Evolutionary conservation across 2,113 vertebrate species (phyloP).

Genomic region (Gorilla gorilla): DNA sequence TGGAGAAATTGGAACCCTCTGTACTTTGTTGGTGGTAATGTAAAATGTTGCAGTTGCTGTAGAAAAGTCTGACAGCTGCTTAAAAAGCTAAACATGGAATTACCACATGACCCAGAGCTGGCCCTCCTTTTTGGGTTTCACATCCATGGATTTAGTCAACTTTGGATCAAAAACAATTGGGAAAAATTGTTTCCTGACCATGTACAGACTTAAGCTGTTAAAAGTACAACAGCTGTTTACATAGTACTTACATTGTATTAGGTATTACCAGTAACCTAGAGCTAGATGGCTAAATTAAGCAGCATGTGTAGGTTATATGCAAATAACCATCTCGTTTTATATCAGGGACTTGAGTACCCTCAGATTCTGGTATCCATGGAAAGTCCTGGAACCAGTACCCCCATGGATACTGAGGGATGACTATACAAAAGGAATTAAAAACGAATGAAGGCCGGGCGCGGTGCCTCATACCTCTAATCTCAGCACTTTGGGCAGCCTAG

Average conservation of each 20-base stretch:
- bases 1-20: neutral
- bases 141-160: neutral
- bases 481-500: too few relatives aligned
- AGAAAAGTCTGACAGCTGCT: neutral
- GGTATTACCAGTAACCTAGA: neutral
- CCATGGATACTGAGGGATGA: neutral
- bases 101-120: neutral
- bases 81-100: neutral
- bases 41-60: neutral
- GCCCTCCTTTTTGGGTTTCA: neutral
- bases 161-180: neutral
- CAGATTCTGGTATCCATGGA: neutral
- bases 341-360: neutral
- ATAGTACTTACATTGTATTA: too few relatives aligned
- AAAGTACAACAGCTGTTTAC: too few relatives aligned
- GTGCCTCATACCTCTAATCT: too few relatives aligned
- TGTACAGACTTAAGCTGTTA: neutral
- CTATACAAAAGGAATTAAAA: neutral
- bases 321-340: neutral
- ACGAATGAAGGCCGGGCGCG: too few relatives aligned
- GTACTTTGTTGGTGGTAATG: neutral
- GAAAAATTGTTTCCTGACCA: neutral
- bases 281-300: neutral
- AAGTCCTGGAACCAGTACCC: neutral
- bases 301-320: neutral